Conservation (phyloP, 2,888 invertebrate species). For the Caradrina kadenii region DNA sequence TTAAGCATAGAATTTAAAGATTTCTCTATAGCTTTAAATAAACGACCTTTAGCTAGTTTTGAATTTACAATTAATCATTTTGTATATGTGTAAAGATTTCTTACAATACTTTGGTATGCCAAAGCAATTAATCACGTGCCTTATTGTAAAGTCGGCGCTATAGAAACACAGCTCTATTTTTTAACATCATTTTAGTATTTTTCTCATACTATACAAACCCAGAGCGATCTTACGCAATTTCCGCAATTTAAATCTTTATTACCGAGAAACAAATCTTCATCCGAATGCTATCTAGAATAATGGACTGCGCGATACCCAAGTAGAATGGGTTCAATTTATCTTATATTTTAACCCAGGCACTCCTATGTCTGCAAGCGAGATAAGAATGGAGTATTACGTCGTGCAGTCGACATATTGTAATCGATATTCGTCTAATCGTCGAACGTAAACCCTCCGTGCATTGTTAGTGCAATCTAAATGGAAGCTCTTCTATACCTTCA, state of each 20-base stretch:
- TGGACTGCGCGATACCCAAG: slow-evolving; percentile 26
- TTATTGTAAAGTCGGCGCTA: slow-evolving; percentile 26
- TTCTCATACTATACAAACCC: slow-evolving; percentile 15
- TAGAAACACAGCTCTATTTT: slow-evolving; percentile 29
- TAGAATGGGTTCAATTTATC: slow-evolving; percentile 43
- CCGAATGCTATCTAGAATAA: slow-evolving; percentile 49
- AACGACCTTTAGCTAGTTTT: slow-evolving; percentile 29
- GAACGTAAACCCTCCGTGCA: slow-evolving; percentile 55
- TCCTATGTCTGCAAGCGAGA: slow-evolving; percentile 39
- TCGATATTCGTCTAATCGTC: slow-evolving; percentile 63
- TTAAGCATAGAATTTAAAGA: slow-evolving; percentile 15
- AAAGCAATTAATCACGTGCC: slow-evolving; percentile 42
- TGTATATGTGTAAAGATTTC: slow-evolving; percentile 18
- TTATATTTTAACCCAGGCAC: slow-evolving; percentile 40
- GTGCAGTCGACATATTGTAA: slow-evolving; percentile 56
- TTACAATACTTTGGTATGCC: slow-evolving; percentile 31
- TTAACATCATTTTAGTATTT: slow-evolving; percentile 23
- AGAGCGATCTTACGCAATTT: slow-evolving; percentile 28
- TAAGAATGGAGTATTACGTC: slow-evolving; percentile 42
- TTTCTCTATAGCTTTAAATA: slow-evolving; percentile 18
- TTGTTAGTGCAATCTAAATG: slow-evolving; percentile 71
- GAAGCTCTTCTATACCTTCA: slow-evolving; percentile 69
- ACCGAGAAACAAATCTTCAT: slow-evolving; percentile 37
- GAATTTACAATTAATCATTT: slow-evolving; percentile 34
- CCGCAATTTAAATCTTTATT: slow-evolving; percentile 38